Base-by-base conservation (phyloP, 2,888 invertebrate species). In the Entomobrya multifasciata region DNA sequence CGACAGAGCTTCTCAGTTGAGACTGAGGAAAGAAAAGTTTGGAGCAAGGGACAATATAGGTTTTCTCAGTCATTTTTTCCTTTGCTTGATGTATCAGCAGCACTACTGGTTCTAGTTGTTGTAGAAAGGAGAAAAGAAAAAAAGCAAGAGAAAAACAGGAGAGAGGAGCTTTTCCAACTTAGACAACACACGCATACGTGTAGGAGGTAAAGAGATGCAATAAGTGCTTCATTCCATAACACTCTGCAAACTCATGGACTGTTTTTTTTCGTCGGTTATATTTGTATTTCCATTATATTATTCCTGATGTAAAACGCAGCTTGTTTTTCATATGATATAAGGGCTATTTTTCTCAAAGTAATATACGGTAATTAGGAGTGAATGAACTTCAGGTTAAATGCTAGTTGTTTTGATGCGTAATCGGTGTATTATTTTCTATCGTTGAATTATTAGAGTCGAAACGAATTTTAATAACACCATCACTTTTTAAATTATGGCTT, bases 11-110 rank as follows among this genome's bases (percentile, higher is more conserved):
- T 83, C 67, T 72, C 62, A 83, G 83, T 74, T 72, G 27, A 82
- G 82, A 82, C 82, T 82, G 82, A 83, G 65, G 67, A 65, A 65
- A 62, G 52, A 67, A 67, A 44, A 62, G 52, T 30, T 76, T 41
- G 76, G 67, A 83, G 49, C 77, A 83, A 36, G 83, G 83, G 77
- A 67, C 83, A 83, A 83, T 83, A 77, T 77, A 67, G 65, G 49
- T 78, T 60, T 78, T 52, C 25, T 55, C 67, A 55, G 47, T 62
- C 78, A 57, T 41, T 76, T 62, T 78, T 22, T 10, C 17, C 55
- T 8, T 52, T 36, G 4, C 8, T 76, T 17, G 55, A 41, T 2
- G 36, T 36, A 36, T 36, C n/a, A n/a, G 8, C 36, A 4, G 36
- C 36, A 36, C 36, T 36, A 36, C 27, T 72, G 25, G 4, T 17